Percentiles rank a stretch among this genome's conserved stretches.
These are phyloP conservation scores for Austrolebias charrua DNA, from an alignment of 2,797 vertebrate species.

Conservation along the genomic window DNA sequence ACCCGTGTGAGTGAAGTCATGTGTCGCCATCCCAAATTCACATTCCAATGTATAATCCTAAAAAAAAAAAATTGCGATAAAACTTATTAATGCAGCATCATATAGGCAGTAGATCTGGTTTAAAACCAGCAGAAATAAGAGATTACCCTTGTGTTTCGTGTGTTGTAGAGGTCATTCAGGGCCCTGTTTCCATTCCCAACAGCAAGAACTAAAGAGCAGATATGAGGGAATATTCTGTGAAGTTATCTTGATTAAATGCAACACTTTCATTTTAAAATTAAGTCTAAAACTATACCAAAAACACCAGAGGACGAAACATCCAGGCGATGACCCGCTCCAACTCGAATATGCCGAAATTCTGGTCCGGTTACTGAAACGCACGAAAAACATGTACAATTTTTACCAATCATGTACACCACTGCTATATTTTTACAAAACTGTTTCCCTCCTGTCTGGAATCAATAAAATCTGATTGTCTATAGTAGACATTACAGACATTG, in stretches of 20 bases:
- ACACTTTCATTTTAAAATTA: neutral
- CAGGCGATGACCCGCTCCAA: slow-evolving; percentile 89
- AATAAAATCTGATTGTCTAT: too few relatives aligned
- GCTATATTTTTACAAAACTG: too few relatives aligned
- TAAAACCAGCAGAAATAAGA: slow-evolving; percentile 10
- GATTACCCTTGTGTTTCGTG: slow-evolving; percentile 85
- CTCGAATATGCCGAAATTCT: slow-evolving; percentile 75
- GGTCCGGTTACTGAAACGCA: slow-evolving; percentile 84
- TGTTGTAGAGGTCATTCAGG: slow-evolving; percentile 79
- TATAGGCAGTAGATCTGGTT: neutral
- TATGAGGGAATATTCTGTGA: neutral
- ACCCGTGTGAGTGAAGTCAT: slow-evolving; percentile 86
- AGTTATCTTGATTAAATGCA: neutral
- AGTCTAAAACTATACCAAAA: slow-evolving; percentile 74
- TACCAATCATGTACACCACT: too few relatives aligned
- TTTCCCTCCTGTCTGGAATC: too few relatives aligned
- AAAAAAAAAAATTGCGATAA: slow-evolving; percentile 12
- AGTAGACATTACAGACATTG: too few relatives aligned
- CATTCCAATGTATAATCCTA: slow-evolving; percentile 90
- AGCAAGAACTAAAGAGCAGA: slow-evolving; percentile 82
- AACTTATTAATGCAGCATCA: neutral
- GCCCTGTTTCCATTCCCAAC: slow-evolving; percentile 81
- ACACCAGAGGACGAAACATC: slow-evolving; percentile 89
- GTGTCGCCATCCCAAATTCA: slow-evolving; percentile 88
- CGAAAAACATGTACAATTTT: neutral